Percentiles rank a stretch among this genome's conserved stretches.
Evolutionary conservation across 64 coral and sea anemone genomes (phyloP).

Genomic region (Montipora efflorescens): DNA sequence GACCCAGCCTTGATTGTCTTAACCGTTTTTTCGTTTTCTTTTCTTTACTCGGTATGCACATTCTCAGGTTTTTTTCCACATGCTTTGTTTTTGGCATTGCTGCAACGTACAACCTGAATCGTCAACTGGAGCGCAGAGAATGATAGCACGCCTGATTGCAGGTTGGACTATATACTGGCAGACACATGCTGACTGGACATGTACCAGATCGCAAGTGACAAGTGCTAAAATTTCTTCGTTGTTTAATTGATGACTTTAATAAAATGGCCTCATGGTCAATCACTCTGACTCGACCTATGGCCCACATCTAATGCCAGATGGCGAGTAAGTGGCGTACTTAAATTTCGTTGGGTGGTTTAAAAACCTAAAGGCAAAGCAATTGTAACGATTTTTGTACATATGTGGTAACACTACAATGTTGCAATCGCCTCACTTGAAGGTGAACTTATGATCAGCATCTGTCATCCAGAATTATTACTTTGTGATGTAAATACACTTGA

Average conservation of each 20-base stretch:
- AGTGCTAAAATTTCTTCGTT: neutral
- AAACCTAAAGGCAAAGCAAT: no score
- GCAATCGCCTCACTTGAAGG: no score
- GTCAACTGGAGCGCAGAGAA: neutral
- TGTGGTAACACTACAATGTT: no score
- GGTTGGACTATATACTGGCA: neutral
- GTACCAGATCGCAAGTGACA: neutral
- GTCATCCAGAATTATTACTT: no score
- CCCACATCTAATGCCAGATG: no score
- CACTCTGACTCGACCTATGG: no score
- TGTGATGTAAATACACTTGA: no score
- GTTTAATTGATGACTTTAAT: neutral
- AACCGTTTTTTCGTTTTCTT: neutral
- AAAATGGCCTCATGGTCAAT: neutral
- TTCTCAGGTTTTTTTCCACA: neutral
- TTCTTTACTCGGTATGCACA: neutral
- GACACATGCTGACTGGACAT: neutral
- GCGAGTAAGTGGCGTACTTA: no score
- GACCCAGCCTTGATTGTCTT: neutral
- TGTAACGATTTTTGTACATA: no score
- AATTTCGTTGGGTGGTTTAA: no score
- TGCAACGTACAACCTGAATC: neutral
- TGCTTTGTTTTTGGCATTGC: slow-evolving; percentile 4
- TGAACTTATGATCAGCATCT: no score
- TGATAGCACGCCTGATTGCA: neutral